These are phyloP conservation scores for Blastomussa wellsi DNA, from an alignment of 92 coral and sea anemone species.

Conservation along the genomic window DNA sequence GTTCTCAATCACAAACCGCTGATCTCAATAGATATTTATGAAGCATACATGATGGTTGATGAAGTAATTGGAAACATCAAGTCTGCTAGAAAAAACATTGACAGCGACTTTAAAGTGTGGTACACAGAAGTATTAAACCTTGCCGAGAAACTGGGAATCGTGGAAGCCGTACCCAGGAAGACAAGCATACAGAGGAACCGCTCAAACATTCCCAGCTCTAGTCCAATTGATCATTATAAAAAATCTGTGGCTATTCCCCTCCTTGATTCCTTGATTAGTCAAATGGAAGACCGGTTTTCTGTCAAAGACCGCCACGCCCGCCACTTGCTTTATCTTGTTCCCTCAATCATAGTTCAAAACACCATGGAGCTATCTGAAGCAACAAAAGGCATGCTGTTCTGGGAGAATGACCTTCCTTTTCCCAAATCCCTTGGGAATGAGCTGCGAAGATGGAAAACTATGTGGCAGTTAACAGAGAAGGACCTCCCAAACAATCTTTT, in stretches of 20 bases:
- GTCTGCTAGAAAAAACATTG: conserved; percentile 37
- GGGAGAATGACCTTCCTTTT: conserved; percentile 53
- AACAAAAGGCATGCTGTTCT: conserved; percentile 50
- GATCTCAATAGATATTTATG: conserved; percentile 57
- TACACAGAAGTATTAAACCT: conserved; percentile 42
- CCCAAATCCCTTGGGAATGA: conserved; percentile 57
- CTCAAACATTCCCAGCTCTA: conserved; percentile 46
- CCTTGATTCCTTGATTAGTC: conserved; percentile 45
- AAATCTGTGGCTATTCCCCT: conserved; percentile 57
- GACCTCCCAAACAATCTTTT: conserved; percentile 47
- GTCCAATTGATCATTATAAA: conserved; percentile 48
- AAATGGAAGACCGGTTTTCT: conserved; percentile 48
- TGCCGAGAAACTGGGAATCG: conserved; percentile 48
- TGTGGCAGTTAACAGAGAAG: conserved; percentile 46
- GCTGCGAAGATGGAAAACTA: conserved; percentile 41
- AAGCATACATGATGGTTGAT: conserved; percentile 60
- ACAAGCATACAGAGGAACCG: conserved; percentile 53
- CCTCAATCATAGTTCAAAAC: conserved; percentile 38
- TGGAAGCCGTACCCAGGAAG: conserved; percentile 47
- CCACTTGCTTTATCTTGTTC: conserved; percentile 44
- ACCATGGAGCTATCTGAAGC: conserved; percentile 49
- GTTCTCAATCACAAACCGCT: too few relatives aligned
- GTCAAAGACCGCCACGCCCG: conserved; percentile 38
- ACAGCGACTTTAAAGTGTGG: conserved; percentile 32
- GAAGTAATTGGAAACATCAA: conserved; percentile 42